These are phyloP conservation scores for Artemisiospiza belli DNA, from an alignment of 2,113 vertebrate genomes.

Conservation along the genomic window DNA sequence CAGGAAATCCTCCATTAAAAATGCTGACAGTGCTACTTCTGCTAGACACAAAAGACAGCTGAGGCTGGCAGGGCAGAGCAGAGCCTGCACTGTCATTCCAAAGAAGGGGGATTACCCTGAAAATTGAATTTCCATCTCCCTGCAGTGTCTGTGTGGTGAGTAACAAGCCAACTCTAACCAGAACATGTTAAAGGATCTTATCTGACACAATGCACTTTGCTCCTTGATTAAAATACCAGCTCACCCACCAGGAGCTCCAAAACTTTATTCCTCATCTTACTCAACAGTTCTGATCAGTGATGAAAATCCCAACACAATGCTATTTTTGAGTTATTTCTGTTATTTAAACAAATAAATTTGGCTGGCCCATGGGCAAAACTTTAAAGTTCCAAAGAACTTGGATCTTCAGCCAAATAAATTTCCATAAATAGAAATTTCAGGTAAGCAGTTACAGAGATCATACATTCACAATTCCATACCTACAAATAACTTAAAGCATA, in stretches of 20 bases:
- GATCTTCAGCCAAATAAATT: neutral
- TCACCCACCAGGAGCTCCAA: neutral
- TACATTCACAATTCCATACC: neutral
- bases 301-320: neutral
- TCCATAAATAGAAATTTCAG: neutral
- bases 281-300: neutral
- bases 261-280: neutral
- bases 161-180: neutral
- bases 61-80: constrained; percentile 32
- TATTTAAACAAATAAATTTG: neutral
- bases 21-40: constrained; percentile 42
- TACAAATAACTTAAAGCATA: neutral
- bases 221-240: neutral
- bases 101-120: neutral
- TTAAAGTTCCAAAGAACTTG: neutral
- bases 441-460: neutral
- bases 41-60: constrained; percentile 12
- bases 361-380: neutral
- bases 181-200: neutral
- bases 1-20: constrained; percentile 56
- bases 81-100: neutral
- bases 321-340: neutral
- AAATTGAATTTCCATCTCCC: neutral
- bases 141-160: neutral
- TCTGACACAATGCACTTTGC: neutral